A percentile compares a stretch with the other conserved stretches of the same genome.
Conservation (phyloP, 1,140 invertebrate genomes). For the Bombus cullumanus region DNA sequence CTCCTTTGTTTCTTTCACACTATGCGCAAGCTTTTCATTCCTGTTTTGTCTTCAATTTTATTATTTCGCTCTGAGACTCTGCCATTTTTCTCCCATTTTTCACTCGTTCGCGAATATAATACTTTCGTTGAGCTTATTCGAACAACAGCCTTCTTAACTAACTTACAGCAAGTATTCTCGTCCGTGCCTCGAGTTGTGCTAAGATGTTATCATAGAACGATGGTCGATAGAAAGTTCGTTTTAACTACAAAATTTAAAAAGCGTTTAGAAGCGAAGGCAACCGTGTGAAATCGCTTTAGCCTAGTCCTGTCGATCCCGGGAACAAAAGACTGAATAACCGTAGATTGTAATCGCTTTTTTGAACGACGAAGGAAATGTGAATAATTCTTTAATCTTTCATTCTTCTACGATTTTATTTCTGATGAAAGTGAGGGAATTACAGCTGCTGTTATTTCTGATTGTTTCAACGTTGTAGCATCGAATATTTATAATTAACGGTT, state of each 20-base stretch:
- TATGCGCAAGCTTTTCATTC: background rate
- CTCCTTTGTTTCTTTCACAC: no score
- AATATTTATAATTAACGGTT: background rate
- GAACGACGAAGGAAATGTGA: background rate
- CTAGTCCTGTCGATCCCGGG: background rate
- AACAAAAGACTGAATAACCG: background rate
- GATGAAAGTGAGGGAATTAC: background rate
- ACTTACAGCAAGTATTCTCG: background rate
- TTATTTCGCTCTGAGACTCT: no score
- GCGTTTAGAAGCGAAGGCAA: background rate
- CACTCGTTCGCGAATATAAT: no score
- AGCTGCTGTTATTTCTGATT: background rate
- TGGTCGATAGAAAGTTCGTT: background rate
- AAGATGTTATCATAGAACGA: background rate
- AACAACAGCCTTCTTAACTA: background rate
- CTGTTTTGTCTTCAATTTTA: background rate
- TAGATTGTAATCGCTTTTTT: background rate
- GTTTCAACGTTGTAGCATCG: background rate
- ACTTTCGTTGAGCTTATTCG: background rate
- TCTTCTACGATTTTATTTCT: background rate
- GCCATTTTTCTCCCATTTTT: background rate
- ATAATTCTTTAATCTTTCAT: background rate
- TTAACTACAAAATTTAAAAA: background rate
- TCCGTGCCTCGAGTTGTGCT: background rate
- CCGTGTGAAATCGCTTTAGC: background rate